phyloP scores from a whole-genome alignment of 2,797 vertebrate species.

The Potorous gilbertii region DNA sequence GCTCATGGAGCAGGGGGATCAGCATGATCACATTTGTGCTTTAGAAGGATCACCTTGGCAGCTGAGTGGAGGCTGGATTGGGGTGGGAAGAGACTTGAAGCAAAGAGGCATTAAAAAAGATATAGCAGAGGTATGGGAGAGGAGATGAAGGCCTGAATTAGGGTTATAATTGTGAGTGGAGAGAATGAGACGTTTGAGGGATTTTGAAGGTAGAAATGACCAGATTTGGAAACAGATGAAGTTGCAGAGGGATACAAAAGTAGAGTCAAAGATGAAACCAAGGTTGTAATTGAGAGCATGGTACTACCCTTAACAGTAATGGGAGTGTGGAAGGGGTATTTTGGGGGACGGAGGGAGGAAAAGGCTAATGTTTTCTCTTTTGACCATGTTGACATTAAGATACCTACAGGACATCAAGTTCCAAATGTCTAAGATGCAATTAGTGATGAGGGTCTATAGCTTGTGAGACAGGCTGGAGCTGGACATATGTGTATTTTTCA shows the following conservation, averaged over 20 bases:
- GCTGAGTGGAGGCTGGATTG: neutral
- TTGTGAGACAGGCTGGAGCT: neutral
- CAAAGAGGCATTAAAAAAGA: neutral
- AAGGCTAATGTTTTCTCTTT: neutral
- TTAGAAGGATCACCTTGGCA: neutral
- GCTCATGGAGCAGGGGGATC: no score
- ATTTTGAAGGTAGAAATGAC: neutral
- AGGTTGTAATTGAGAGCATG: neutral
- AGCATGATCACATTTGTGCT: neutral
- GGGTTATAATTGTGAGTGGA: neutral
- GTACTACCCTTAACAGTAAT: neutral
- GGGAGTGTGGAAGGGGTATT: neutral
- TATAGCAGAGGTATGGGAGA: neutral
- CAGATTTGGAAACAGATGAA: neutral
- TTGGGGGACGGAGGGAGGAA: no score
- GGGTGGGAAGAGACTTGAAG: neutral
- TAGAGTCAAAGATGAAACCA: neutral
- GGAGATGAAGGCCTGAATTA: neutral
- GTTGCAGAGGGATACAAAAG: neutral
- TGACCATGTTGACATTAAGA: neutral
- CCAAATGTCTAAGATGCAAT: neutral
- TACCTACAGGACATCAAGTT: neutral
- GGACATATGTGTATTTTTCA: neutral
- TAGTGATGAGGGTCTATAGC: neutral
- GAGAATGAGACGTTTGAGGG: neutral